These are phyloP conservation scores for Apeira syringaria DNA, from an alignment of 2,888 invertebrate species.

Conservation along the genomic window DNA sequence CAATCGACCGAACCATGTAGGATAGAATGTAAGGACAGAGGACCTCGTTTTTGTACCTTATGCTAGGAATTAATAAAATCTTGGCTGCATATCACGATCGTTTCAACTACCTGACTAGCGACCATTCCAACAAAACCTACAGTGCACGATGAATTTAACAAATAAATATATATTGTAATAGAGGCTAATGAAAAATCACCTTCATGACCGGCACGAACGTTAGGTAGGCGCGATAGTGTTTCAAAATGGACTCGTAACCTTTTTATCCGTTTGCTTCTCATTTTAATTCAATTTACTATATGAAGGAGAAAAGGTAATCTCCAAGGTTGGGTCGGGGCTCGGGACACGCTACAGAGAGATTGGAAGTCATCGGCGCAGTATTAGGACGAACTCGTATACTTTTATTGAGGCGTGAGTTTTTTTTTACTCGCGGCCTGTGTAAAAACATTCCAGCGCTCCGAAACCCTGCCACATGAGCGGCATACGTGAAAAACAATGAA, in stretches of 20 bases:
- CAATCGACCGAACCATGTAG: too few relatives aligned
- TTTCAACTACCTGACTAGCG: too few relatives aligned
- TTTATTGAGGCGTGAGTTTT: slow-evolving; percentile 77
- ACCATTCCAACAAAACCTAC: too few relatives aligned
- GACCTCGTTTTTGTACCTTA: too few relatives aligned
- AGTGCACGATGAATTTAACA: too few relatives aligned
- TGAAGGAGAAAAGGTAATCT: slow-evolving; percentile 81
- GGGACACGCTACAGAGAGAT: slow-evolving; percentile 75
- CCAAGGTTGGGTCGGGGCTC: slow-evolving; percentile 76
- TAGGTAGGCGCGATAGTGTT: slow-evolving; percentile 63
- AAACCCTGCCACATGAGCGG: slow-evolving; percentile 55
- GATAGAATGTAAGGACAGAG: too few relatives aligned
- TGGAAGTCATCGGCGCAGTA: slow-evolving; percentile 79
- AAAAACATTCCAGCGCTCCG: slow-evolving; percentile 69
- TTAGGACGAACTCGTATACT: slow-evolving; percentile 82
- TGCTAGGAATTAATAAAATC: too few relatives aligned
- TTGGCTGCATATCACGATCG: too few relatives aligned
- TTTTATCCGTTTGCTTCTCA: slow-evolving; percentile 77
- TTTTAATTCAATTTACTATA: slow-evolving; percentile 82
- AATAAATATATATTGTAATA: slow-evolving; percentile 10
- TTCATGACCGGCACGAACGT: slow-evolving; percentile 44
- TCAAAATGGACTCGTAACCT: slow-evolving; percentile 71
- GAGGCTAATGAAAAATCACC: slow-evolving; percentile 41
- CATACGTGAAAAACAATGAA: slow-evolving; percentile 62
- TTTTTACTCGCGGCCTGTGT: slow-evolving; percentile 75